Base-by-base conservation (phyloP, 1,140 invertebrate genomes). In the Trachymyrmex septentrionalis region DNA sequence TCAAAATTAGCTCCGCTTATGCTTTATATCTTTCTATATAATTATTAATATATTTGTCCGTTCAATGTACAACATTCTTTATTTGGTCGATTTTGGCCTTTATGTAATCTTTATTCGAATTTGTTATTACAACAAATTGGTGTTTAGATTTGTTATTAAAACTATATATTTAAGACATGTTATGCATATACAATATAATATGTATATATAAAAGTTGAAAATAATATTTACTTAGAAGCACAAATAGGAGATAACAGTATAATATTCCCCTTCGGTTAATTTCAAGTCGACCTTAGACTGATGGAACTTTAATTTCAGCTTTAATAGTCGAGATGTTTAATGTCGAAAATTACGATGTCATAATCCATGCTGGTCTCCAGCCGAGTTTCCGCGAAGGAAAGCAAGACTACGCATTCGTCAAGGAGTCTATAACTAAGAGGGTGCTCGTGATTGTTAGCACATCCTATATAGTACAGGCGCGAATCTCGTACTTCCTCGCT, bases 401-500 rank as follows among this genome's bases (percentile, higher is more conserved):
- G 34, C 66, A 81, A 21, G 63, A 55, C 21, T 5, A 34, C 27
- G 44, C 53, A 50, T 34, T 73, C 24, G 80, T 73, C 38, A 75
- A 72, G 19, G 55, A 61, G 38, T 75, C 55, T 73, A 73, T 73
- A 75, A 84, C 55, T 73, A 19, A 73, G 34, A 44, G 59, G 7
- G 21, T 30, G 24, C 30, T 48, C 38, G n/a, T 50, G 24, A 84
- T 75, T 73, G 80, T 72, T 61, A 50, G 38, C 69, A 61, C 55
- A 84, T 4, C 38, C 80, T 71, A 27, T 84, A 59, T 75, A 84
- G n/a, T 24, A 16, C 55, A 84, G 80, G 69, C 80, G 69, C 80
- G 55, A 84, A 84, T 84, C 69, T 84, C 48, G 59, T 85, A 78
- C 73, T 78, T 78, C 50, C 73, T 78, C 34, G 16, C 82, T 66